These are phyloP conservation scores for Zele albiditarsus DNA, from an alignment of 2,888 invertebrate genomes.

Conservation along the genomic window DNA sequence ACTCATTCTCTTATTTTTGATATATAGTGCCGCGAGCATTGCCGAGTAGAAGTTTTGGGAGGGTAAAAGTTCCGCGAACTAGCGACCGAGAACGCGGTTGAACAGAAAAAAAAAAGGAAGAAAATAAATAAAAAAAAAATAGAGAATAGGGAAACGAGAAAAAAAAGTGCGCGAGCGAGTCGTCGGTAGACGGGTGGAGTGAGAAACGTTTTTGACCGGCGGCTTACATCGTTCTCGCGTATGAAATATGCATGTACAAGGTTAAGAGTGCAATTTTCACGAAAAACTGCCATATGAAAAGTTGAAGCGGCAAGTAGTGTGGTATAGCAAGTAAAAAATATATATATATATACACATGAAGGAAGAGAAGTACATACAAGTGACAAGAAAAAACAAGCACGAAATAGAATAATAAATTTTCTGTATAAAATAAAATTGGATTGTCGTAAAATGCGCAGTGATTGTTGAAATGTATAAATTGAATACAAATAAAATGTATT, in stretches of 20 bases:
- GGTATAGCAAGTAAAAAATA: background rate
- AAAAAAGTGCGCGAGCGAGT: background rate
- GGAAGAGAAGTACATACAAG: background rate
- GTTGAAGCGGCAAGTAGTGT: conserved; percentile 45
- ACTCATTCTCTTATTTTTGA: background rate
- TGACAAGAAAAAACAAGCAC: conserved; percentile 9
- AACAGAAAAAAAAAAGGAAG: conserved; percentile 36
- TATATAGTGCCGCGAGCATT: conserved; percentile 19
- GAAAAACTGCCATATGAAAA: conserved; percentile 59
- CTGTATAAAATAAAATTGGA: background rate
- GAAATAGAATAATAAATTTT: background rate
- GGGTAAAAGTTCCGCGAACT: conserved; percentile 30
- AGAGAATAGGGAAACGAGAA: conserved; percentile 27
- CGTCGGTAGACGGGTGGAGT: conserved; percentile 30
- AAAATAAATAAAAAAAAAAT: conserved; percentile 20
- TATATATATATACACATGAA: background rate
- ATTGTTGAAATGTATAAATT: too few relatives aligned
- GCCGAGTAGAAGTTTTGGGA: conserved; percentile 40
- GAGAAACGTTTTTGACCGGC: conserved; percentile 57
- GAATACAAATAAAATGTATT: too few relatives aligned
- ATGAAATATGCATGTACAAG: conserved; percentile 68
- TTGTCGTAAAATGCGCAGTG: too few relatives aligned
- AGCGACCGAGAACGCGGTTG: background rate
- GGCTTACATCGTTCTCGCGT: conserved; percentile 57
- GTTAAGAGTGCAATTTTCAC: conserved; percentile 63